Evolutionary conservation across 37 sponge, comb jelly and placozoan species (phyloP), one percentile per base, ranked within the genome.

Genomic region (Oscarella lobularis): DNA sequence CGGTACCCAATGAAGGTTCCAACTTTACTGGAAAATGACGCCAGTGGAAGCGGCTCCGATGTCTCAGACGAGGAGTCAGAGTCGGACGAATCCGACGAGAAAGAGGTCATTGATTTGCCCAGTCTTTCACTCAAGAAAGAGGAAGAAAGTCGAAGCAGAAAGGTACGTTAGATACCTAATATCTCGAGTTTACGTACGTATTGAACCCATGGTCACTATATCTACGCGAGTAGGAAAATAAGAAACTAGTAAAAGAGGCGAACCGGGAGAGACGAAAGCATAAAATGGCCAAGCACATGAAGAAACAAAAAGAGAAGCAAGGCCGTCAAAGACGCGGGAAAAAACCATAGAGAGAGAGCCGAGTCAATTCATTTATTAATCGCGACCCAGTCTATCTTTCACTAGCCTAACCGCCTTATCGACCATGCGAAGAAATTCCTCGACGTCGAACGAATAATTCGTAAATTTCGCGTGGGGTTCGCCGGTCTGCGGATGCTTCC

Each of bases 241-340:
- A 95, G 81, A 80, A 88, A 67, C 70, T 85, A 3, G 87, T 91
- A 37, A 95, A 91, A 39, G 90, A 95, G 67, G 90, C 85, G 40
- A 83, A 91, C 38, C 65, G 93, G 79, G 89, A 89, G 72, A 88
- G 79, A 40, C 75, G 93, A 20, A 88, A 92, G 48, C 79, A 77
- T 76, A 95, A 92, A 78, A 76, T 86, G 0, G 89, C 96, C 6
- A 91, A 95, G 41, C 84, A 85, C 68, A 66, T 92, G 74, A 95
- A 91, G 76, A 86, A 86, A 41, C 83, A 86, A 38, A 88, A 88
- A 67, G 85, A 92, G 36, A 95, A 91, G 40, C 33, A 79, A 29
- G 66, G 75, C 40, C 71, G 55, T 36, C 48, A 20, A 20, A 66
- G 14, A 27, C 60, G 20, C 60, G 9, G 14, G 20, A 48, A 48